Percentiles rank a stretch among this genome's conserved stretches.
These are phyloP conservation scores for Halisarca cf. caerulea DNA, from an alignment of 37 sponge, comb jelly and placozoan genomes.

Conservation along the genomic window DNA sequence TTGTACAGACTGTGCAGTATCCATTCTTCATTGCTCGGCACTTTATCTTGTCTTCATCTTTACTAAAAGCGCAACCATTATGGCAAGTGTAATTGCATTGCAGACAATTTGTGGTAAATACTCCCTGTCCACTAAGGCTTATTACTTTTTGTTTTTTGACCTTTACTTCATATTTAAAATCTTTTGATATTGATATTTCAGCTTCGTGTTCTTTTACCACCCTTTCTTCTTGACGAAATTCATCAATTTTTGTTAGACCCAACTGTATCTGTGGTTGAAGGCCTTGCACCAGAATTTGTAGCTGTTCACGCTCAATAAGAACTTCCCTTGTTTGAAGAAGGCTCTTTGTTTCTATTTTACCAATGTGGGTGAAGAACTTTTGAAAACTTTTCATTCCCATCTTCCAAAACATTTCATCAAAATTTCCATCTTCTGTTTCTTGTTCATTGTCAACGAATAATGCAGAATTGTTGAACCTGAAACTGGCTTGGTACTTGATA, in stretches of 20 bases:
- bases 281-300: slow-evolving; percentile 47
- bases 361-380: slow-evolving; percentile 52
- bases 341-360: slow-evolving; percentile 16
- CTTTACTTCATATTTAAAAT: slow-evolving; percentile 56
- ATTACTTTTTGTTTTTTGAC: slow-evolving; percentile 36
- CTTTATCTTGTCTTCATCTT: slow-evolving; percentile 54
- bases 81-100: slow-evolving; percentile 81
- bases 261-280: slow-evolving; percentile 47
- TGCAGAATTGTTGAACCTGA: slow-evolving; percentile 74
- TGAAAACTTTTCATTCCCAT: slow-evolving; percentile 64
- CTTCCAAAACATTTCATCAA: slow-evolving; percentile 70
- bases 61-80: slow-evolving; percentile 34
- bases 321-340: slow-evolving; percentile 63
- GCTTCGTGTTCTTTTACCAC: slow-evolving; percentile 42
- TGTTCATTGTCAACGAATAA: slow-evolving; percentile 29
- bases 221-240: slow-evolving; percentile 44
- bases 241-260: slow-evolving; percentile 49
- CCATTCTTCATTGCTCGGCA: slow-evolving; percentile 73
- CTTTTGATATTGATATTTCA: slow-evolving; percentile 46
- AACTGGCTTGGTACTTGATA: slow-evolving; percentile 10
- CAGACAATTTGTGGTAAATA: slow-evolving; percentile 69
- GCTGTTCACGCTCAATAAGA: slow-evolving; percentile 51
- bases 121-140: slow-evolving; percentile 30
- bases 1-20: slow-evolving; percentile 56
- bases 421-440: slow-evolving; percentile 1